Evolutionary conservation across 2,888 invertebrate species (phyloP).

Genomic region (Danaus chrysippus): DNA sequence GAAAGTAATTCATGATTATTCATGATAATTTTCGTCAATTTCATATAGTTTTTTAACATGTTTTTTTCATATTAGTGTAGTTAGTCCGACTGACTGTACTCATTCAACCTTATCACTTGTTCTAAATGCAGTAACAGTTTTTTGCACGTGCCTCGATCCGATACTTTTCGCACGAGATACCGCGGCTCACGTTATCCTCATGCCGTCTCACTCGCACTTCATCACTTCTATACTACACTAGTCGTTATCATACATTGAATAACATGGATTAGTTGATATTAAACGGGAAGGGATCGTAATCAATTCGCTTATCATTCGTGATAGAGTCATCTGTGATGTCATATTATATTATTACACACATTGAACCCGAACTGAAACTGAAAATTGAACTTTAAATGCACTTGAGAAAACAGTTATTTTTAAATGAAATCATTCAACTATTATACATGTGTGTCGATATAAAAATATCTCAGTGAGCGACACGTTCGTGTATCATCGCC

Average conservation of each 20-base stretch:
- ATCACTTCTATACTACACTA: neutral
- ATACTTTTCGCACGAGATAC: conserved; percentile 39
- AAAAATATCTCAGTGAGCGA: too few species aligned
- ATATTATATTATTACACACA: neutral
- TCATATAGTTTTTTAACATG: too few species aligned
- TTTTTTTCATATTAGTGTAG: too few species aligned
- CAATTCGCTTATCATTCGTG: neutral
- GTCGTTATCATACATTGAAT: neutral
- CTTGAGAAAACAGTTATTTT: too few species aligned
- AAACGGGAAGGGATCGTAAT: neutral
- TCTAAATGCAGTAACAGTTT: conserved; percentile 27
- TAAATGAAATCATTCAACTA: too few species aligned
- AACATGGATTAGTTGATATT: neutral
- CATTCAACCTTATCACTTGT: conserved; percentile 6
- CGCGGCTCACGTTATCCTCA: conserved; percentile 69
- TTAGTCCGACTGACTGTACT: neutral
- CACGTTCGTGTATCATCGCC: too few species aligned
- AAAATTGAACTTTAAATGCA: too few species aligned
- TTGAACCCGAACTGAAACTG: too few species aligned
- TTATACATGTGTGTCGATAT: too few species aligned
- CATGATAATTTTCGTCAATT: too few species aligned
- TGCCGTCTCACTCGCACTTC: conserved; percentile 50
- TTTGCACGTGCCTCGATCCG: conserved; percentile 25
- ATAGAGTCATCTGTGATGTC: neutral
- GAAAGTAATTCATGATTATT: too few species aligned